Base-by-base conservation (phyloP, 2,888 invertebrate species). In the Rhodophaea formosa region DNA sequence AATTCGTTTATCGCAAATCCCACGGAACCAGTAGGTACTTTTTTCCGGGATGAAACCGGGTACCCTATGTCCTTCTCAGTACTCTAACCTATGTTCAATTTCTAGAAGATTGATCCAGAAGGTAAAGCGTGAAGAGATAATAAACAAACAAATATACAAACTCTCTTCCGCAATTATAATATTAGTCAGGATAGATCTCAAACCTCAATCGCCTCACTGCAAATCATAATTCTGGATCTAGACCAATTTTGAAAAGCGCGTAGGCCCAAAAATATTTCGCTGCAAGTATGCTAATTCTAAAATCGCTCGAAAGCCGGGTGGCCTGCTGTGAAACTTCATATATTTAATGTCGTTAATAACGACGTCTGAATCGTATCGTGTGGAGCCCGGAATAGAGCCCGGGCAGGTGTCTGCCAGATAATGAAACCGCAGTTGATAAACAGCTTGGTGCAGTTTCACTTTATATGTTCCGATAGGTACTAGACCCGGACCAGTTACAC, bases 341-440 rank as follows among this genome's bases (percentile, higher is more conserved):
- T 12, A 56, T 55, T 55, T 39, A 14, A 56, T 39, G 47, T 42
- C 47, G 32, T n/a, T 47, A 47, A 47, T 56, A 56, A 56, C 42
- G 56, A 56, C 54, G 46, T 60, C 58, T 43, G 47, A 58, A 62
- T 62, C 57, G 47, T 54, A 58, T 53, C 45, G 58, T 23, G 16
- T 51, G 47, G 17, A 53, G 60, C 44, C 57, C 58, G 60, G 58
- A 68, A 72, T 74, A 62, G 65, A 46, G 17, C 65, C 62, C 63
- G 60, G 53, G 73, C 79, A 79, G 77, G 78, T 80, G 78, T 77
- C 81, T 67, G 72, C 68, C 67, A 75, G 78, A 86, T 86, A 86
- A 87, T 85, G 82, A 85, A 86, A 86, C 82, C 80, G 82, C 84
- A 82, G 80, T 82, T 86, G 85, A 87, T 86, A 87, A 84, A 82